Conservation (phyloP, 2,113 vertebrate species). For the Notechis scutatus region DNA sequence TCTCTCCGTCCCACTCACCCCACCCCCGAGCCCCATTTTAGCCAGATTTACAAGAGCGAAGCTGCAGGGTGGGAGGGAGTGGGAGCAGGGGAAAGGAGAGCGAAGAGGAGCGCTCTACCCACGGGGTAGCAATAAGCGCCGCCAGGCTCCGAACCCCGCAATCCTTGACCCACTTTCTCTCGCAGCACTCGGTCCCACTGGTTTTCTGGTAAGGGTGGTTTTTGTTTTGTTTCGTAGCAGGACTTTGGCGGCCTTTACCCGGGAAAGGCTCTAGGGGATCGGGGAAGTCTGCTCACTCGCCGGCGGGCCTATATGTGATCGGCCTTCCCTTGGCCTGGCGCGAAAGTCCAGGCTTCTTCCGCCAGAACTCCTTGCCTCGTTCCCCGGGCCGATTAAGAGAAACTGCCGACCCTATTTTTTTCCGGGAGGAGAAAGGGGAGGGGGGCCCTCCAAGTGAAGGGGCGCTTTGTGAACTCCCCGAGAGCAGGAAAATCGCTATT, state of each 20-base stretch:
- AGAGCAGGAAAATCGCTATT: neutral
- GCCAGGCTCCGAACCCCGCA: neutral
- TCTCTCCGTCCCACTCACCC: too few relatives aligned
- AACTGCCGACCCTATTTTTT: neutral
- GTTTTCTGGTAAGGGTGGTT: neutral
- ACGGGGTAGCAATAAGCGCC: neutral
- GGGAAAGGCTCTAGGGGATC: neutral
- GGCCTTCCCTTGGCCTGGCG: neutral
- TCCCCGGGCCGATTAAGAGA: neutral
- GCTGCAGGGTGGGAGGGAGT: neutral
- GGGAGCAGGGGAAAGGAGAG: neutral
- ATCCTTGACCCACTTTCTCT: neutral
- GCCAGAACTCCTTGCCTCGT: neutral
- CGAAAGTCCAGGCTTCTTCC: neutral
- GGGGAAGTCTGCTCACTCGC: neutral
- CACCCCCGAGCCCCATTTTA: neutral
- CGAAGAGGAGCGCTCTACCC: neutral
- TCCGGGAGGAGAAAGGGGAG: neutral
- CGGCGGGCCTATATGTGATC: neutral
- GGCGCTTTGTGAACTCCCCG: neutral
- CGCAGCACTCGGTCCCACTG: neutral
- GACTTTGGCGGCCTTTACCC: neutral
- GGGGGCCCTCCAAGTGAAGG: neutral
- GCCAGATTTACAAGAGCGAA: neutral
- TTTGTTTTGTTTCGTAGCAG: neutral